A percentile compares a stretch with the other conserved stretches of the same genome.
Conservation (phyloP, 2,113 vertebrate genomes). For the Meleagris gallopavo region DNA sequence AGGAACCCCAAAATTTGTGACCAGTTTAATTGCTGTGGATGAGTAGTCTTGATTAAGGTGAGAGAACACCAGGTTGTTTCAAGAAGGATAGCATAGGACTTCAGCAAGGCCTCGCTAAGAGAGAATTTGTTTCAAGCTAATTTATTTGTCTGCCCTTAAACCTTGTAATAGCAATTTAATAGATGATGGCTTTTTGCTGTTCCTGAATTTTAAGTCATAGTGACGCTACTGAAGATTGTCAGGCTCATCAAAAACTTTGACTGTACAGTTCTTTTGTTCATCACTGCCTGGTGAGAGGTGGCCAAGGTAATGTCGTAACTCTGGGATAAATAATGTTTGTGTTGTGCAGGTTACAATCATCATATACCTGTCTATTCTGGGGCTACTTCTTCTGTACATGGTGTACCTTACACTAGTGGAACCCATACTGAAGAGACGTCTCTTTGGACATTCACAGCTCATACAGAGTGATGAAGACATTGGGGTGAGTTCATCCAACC, state of each 20-base stretch:
- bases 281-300: neutral
- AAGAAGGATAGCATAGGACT: neutral
- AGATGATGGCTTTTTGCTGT: neutral
- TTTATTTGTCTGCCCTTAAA: neutral
- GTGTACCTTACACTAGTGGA: constrained; percentile 96
- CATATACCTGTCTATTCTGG: constrained; percentile 95
- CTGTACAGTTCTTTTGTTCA: neutral
- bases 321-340: constrained; percentile 24
- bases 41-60: neutral
- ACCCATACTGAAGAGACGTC: constrained; percentile 93
- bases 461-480: constrained; percentile 95
- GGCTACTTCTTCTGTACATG: constrained; percentile 96
- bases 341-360: constrained; percentile 91
- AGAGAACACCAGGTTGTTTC: neutral
- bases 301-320: neutral
- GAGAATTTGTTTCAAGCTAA: neutral
- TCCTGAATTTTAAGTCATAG: neutral
- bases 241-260: neutral
- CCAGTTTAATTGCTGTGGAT: neutral
- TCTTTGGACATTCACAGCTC: constrained; percentile 96
- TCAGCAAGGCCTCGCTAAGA: neutral
- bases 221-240: neutral
- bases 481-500: constrained; percentile 84
- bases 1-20: neutral
- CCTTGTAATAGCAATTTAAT: neutral